These are phyloP conservation scores for Patiria miniata DNA, from an alignment of 35 echinoderm and acorn worm species.

Conservation along the genomic window DNA sequence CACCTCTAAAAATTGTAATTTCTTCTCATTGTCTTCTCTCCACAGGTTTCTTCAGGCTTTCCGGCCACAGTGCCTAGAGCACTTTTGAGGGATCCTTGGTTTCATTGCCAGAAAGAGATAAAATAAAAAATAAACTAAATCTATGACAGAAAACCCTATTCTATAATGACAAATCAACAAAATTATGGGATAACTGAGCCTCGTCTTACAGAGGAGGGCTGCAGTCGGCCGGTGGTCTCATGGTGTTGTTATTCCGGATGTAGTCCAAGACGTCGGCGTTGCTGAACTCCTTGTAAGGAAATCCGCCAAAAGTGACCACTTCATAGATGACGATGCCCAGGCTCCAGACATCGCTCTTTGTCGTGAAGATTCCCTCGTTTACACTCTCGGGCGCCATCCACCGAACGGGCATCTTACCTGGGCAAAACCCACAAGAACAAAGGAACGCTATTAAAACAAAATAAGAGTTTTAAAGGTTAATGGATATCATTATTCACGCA, in stretches of 20 bases:
- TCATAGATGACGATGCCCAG: slow-evolving; percentile 85
- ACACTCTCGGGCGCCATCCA: slow-evolving; percentile 97
- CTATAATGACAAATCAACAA: neutral
- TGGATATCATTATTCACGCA: too few species aligned
- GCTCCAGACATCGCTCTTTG: slow-evolving; percentile 87
- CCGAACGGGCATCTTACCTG: slow-evolving; percentile 78
- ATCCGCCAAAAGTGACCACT: slow-evolving; percentile 87
- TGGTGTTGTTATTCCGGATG: slow-evolving; percentile 73
- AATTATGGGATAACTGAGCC: neutral
- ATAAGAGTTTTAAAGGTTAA: too few species aligned
- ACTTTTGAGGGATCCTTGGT: too few species aligned
- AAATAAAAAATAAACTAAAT: too few species aligned
- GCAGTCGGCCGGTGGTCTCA: slow-evolving; percentile 68
- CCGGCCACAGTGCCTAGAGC: too few species aligned
- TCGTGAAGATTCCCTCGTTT: slow-evolving; percentile 82
- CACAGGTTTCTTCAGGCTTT: too few species aligned
- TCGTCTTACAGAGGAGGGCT: slow-evolving; percentile 65
- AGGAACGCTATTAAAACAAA: too few species aligned
- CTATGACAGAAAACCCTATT: too few species aligned
- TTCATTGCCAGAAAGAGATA: too few species aligned
- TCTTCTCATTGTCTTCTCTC: too few species aligned
- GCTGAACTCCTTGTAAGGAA: slow-evolving; percentile 80
- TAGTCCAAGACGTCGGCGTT: slow-evolving; percentile 78
- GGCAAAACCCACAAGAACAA: neutral
- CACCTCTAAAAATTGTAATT: too few species aligned